phyloP scores from a whole-genome alignment of 92 coral and sea anemone genomes.

The Pocillopora grandis region DNA sequence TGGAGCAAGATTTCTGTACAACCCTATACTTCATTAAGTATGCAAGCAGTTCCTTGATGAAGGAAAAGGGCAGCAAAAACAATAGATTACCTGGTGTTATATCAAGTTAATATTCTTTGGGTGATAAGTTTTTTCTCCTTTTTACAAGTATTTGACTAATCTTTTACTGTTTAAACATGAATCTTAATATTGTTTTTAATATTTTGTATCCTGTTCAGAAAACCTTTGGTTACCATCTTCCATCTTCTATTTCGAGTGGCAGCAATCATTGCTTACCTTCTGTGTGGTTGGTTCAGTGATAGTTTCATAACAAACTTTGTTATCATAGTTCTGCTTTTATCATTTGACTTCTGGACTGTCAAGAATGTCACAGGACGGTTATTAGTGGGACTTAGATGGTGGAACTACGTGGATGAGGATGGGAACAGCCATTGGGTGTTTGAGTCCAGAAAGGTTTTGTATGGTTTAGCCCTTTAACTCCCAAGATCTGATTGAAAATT shows the following conservation, averaged over 20 bases:
- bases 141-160: too few species aligned
- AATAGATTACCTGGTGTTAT: too few species aligned
- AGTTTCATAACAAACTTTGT: conserved; percentile 95
- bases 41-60: too few species aligned
- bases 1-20: too few species aligned
- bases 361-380: conserved; percentile 96
- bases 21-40: too few species aligned
- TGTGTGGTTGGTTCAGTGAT: conserved; percentile 93
- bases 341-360: conserved; percentile 99
- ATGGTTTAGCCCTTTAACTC: neutral
- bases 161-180: neutral
- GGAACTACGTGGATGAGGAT: conserved; percentile 99
- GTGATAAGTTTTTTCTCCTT: too few species aligned
- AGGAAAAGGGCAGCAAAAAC: too few species aligned
- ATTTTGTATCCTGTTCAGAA: conserved; percentile 53
- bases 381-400: conserved; percentile 96
- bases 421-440: conserved; percentile 99
- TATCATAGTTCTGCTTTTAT: conserved; percentile 85
- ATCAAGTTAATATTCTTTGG: too few species aligned
- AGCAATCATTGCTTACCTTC: conserved; percentile 83
- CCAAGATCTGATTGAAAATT: neutral
- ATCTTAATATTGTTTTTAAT: neutral
- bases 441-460: conserved; percentile 90
- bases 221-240: conserved; percentile 79
- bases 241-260: conserved; percentile 89